Conservation (phyloP, 1,140 invertebrate species). For the Drosophila ogumai region DNA sequence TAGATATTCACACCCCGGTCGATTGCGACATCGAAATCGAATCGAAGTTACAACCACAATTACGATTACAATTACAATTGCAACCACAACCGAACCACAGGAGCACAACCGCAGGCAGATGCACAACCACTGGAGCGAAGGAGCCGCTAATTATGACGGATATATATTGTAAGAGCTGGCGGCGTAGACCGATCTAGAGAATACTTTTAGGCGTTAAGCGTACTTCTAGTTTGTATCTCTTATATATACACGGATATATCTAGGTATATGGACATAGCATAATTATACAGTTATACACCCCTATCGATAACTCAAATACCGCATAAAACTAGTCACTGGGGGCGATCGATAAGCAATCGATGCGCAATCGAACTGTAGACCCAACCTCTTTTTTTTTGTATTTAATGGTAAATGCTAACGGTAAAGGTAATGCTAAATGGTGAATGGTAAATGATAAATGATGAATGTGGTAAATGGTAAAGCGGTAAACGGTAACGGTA, state of each 20-base stretch:
- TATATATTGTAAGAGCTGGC: constrained; percentile 27
- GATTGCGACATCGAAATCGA: constrained; percentile 13
- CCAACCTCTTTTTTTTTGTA: constrained; percentile 50
- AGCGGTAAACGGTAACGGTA: constrained; percentile 46
- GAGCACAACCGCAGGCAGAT: constrained; percentile 40
- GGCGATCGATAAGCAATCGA: background rate
- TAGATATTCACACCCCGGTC: constrained; percentile 27
- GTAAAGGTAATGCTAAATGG: constrained; percentile 12
- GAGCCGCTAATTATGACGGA: constrained; percentile 17
- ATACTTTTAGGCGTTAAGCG: constrained; percentile 53
- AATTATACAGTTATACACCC: constrained; percentile 63
- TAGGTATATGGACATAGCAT: constrained; percentile 57
- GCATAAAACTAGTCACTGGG: constrained; percentile 49
- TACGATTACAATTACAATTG: constrained; percentile 44
- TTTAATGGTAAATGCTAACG: constrained; percentile 32
- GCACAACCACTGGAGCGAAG: constrained; percentile 50
- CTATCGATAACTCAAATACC: constrained; percentile 39
- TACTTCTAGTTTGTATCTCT: constrained; percentile 54
- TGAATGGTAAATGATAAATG: constrained; percentile 2
- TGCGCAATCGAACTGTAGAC: constrained; percentile 19
- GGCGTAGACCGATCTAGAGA: constrained; percentile 44
- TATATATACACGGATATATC: constrained; percentile 56
- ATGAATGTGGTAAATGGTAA: constrained; percentile 5
- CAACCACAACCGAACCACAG: constrained; percentile 42
- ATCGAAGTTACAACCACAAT: constrained; percentile 40